Evolutionary conservation across 2,888 invertebrate genomes (phyloP), one percentile per base, ranked within the genome.

Genomic region (Drosophila nr. medialis): DNA sequence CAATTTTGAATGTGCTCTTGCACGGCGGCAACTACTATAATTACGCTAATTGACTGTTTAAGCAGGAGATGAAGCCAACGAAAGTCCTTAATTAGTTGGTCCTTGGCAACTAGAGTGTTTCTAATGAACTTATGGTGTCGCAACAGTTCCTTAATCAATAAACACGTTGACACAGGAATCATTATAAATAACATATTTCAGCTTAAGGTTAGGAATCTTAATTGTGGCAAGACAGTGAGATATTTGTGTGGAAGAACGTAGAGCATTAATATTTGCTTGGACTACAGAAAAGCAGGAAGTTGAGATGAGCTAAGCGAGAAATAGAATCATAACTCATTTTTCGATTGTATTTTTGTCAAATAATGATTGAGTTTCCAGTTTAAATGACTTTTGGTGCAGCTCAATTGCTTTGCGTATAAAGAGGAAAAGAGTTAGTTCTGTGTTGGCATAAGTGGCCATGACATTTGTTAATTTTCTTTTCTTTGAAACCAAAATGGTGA

Each of bases 11-110:
- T 54, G 24, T 40, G 32, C 30, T 48, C 51, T 48, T 55, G 62
- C 68, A 65, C 65, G 67, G 60, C 70, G 64, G 70, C 64, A 77
- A 71, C 77, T 77, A 51, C 50, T 77, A 68, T 80, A 88, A 83
- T 83, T 83, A 86, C 56, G 56, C 72, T 63, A 53, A 58, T 70
- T 56, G 70, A 36, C 59, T 40, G 45, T n/a, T 21, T 11, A 24
- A 34, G 32, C 2, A 49, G 51, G 11, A 49, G 51, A 63, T 53
- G 59, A 45, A 32, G 80, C 36, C 53, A 59, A 53, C 54, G 48
- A 63, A 66, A 54, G 29, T 64, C 49, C n/a, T 40, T 61, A 80
- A 80, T 69, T 65, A 56, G 80, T 51, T 65, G 21, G 56, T 21
- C n/a, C 49, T 49, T 42, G 50, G 18, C 21, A 42, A 36, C 29